Evolutionary conservation across 2,113 vertebrate genomes (phyloP).

Genomic region (Apus apus): DNA sequence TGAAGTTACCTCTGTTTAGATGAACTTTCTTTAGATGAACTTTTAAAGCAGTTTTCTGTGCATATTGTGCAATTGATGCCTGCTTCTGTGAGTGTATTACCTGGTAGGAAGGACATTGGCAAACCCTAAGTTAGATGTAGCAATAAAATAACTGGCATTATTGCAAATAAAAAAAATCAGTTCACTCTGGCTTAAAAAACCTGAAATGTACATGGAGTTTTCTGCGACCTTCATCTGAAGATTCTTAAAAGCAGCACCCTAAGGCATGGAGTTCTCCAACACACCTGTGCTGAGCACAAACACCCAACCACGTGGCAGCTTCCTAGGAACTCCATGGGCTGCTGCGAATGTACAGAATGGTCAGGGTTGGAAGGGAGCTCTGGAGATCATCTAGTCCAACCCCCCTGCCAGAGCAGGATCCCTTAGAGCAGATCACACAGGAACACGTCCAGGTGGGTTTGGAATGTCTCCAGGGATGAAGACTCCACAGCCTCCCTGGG

Average conservation of each 20-base stretch:
- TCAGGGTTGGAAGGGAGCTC: too few species aligned
- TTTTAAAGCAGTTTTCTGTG: neutral
- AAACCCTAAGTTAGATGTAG: neutral
- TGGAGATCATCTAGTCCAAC: too few species aligned
- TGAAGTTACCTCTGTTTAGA: neutral
- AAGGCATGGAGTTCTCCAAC: neutral
- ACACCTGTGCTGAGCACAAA: neutral
- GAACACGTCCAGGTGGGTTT: too few species aligned
- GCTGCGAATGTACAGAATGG: neutral
- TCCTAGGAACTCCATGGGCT: neutral
- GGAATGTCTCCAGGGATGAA: too few species aligned
- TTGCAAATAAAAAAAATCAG: neutral
- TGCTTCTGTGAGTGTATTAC: neutral
- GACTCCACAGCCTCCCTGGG: too few species aligned
- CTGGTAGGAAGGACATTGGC: neutral
- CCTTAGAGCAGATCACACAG: too few species aligned
- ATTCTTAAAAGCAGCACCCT: neutral
- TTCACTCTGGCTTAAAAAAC: rapidly evolving
- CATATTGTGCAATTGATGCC: neutral
- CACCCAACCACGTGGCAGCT: neutral
- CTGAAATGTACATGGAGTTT: neutral
- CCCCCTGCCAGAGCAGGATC: too few species aligned
- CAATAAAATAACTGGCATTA: neutral
- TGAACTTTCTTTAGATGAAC: neutral
- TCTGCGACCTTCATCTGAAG: neutral